Base-by-base conservation (phyloP, 1,140 invertebrate genomes). In the Archegozetes longisetosus region DNA sequence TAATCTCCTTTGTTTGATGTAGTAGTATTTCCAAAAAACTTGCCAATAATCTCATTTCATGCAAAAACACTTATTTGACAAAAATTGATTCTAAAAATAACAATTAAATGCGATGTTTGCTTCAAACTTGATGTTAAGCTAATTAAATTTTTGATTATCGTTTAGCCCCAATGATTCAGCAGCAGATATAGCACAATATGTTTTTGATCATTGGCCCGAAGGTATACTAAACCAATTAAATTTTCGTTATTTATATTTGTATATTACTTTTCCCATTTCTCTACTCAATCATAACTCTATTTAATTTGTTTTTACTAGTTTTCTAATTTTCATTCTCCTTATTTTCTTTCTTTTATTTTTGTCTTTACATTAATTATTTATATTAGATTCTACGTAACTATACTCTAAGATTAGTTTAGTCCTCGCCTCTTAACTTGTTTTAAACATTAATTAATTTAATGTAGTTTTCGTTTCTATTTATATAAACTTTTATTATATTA, bases 141-240 rank as follows among this genome's bases (percentile, higher is more conserved):
- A 12, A 12, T 47, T 47, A 13, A 12, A 47, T 48, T 1, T n/a
- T 48, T 48, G 1, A 48, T 22, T 24, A 17, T 9, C 49, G 23
- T 25, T 17, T 22, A 87, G 82, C 71, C 88, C 92, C 52, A 88
- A 84, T 70, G 91, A 94, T 78, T 95, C 91, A 58, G 95, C 93
- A 66, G 89, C 90, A 66, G 92, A 97, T 75, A 96, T 98, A 74
- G 91, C 94, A 68, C 86, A 98, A 76, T 85, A 91, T 81, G 92
- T 98, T 66, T 98, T 95, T 77, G 92, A 94, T 74, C 91, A 93
- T 76, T 98, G 95, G 95, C 92, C 93, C 22, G 65, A 73, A 70
- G 78, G 78, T 79, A 67, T 23, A 20, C 40, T n/a, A 47, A 47
- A 40, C n/a, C 6, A 3, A n/a, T 22, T 17, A 17, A 1, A 24